Conservation (phyloP, 2,888 invertebrate genomes). For the Eueremaeus valkanovi region DNA sequence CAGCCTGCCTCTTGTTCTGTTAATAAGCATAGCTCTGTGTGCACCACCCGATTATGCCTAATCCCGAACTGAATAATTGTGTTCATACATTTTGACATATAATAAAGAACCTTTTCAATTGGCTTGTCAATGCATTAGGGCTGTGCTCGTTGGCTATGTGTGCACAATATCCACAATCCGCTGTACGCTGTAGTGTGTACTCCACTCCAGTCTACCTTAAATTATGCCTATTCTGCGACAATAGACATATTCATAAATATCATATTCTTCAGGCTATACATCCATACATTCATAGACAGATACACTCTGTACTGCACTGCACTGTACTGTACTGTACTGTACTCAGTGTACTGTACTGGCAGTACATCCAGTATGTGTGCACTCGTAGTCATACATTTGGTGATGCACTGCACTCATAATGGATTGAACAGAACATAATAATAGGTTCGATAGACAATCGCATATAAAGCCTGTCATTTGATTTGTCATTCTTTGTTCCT, state of each 20-base stretch:
- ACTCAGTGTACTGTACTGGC: too few relatives aligned
- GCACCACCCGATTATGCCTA: conserved; percentile 23
- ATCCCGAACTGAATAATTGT: conserved; percentile 3
- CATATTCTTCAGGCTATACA: background rate
- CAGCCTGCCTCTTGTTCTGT: conserved; percentile 15
- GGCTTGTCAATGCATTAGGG: conserved; percentile 55
- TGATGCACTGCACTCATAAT: conserved; percentile 18
- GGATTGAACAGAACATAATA: background rate
- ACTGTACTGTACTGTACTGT: too few relatives aligned
- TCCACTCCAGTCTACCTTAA: background rate
- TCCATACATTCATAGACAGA: background rate
- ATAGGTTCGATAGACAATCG: conserved; percentile 23
- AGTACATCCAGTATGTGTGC: background rate
- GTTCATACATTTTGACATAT: conserved; percentile 9
- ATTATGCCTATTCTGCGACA: conserved; percentile 18
- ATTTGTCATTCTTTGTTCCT: conserved; percentile 35
- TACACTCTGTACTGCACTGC: too few relatives aligned
- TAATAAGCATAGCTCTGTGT: conserved; percentile 13
- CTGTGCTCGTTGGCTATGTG: conserved; percentile 70
- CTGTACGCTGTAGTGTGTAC: background rate
- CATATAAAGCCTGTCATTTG: conserved; percentile 28
- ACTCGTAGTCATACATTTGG: background rate
- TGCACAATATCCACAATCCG: conserved; percentile 58
- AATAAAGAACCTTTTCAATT: conserved; percentile 27
- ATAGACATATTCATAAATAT: conserved; percentile 13